Evolutionary conservation across 2,888 invertebrate genomes (phyloP), one percentile per base, ranked within the genome.

Genomic region (Octodonta nipae): DNA sequence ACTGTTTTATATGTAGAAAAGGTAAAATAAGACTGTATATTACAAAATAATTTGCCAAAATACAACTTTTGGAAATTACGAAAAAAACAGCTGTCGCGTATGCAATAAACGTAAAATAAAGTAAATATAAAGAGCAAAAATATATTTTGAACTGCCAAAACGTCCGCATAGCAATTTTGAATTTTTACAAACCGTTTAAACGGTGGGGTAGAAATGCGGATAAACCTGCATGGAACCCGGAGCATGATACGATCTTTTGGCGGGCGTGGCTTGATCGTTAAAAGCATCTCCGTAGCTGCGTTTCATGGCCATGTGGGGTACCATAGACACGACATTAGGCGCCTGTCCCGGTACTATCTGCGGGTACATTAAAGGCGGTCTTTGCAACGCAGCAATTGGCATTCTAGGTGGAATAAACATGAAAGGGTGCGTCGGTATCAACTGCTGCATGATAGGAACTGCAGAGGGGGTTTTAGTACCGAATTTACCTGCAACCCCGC

Each of bases 231-330:
- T 34, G 4, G 42, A 35, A 13, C 41, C 37, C 22, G 50, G 52
- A n/a, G 50, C 47, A 10, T 45, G n/a, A 37, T 54, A 60, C 7
- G 57, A 52, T 17, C 61, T 48, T 46, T 62, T 62, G 4, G 61
- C 60, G 0, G 60, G 50, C 5, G 55, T 37, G 12, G 50, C 47
- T 10, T 60, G 58, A 26, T 55, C 49, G 14, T 38, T 44, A 36
- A 63, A 63, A 17, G 62, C 62, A 36, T 63, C 62, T 6, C 61
- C 61, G 37, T 63, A 62, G 34, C 56, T 59, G 15, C 62, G 45
- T 38, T 63, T 63, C 10, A 62, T 49, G 1, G 61, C 57, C 10
- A 58, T 51, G 22, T 56, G 58, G 1, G 50, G 52, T 38, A 58
- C 42, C 15, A 59, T 36, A 2, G 54, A 55, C 17, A 56, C 41